These are phyloP conservation scores for Graptemys geographica DNA, from an alignment of 2,797 vertebrate species.

Conservation along the genomic window DNA sequence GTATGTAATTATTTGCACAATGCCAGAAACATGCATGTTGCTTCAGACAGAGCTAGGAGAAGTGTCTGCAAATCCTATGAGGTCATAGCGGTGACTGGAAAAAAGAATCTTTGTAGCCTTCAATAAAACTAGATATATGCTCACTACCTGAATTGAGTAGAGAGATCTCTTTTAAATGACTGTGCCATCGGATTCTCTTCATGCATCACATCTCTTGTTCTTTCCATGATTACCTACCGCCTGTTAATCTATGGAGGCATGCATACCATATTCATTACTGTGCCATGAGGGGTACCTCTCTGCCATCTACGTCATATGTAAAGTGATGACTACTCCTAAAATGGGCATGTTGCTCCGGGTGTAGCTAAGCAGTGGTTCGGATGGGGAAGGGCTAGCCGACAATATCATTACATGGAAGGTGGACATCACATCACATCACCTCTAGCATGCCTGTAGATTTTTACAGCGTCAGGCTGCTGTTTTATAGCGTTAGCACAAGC, in stretches of 20 bases:
- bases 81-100: background rate
- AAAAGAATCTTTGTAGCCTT: background rate
- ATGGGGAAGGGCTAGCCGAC: background rate
- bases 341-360: background rate
- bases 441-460: background rate
- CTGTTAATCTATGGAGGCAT: background rate
- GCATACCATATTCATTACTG: background rate
- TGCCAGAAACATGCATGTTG: background rate
- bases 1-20: background rate
- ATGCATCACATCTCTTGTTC: background rate
- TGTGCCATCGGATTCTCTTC: background rate
- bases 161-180: background rate
- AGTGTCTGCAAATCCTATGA: too few relatives aligned
- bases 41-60: background rate
- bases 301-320: background rate
- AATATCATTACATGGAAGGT: background rate
- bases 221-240: background rate
- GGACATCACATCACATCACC: background rate
- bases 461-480: too few relatives aligned
- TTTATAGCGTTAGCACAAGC: too few relatives aligned
- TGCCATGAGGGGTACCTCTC: background rate
- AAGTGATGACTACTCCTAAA: background rate
- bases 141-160: background rate
- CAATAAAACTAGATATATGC: background rate
- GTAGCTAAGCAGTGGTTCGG: background rate